Evolutionary conservation across 1,140 invertebrate genomes (phyloP), one percentile per base, ranked within the genome.

Genomic region (Chionoecetes opilio): DNA sequence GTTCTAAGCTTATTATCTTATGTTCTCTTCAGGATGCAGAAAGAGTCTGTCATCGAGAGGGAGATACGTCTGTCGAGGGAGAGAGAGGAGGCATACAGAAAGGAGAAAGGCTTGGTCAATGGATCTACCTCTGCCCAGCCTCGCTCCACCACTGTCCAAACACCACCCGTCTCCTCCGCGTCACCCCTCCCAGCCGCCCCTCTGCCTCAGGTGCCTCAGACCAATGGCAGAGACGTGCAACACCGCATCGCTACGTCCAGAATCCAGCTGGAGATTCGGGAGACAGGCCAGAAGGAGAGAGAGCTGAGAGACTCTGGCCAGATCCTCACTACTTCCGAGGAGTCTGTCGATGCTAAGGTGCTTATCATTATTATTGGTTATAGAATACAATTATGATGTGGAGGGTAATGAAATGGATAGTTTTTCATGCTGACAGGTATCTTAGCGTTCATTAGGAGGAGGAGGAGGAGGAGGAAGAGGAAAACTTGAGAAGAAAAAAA

Each of bases 21-120:
- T 17, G n/a, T 89, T n/a, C n/a, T n/a, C 38, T 32, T 32, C 95
- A 96, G 96, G 94, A 96, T 96, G 95, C 96, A 96, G 86, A 97
- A 97, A 95, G 97, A 98, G 96, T 97, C 97, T 31, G 97, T 97
- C 11, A 97, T 98, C 94, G 97, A 98, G 96, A 96, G 97, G 38
- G 97, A 98, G 96, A 98, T 98, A 63, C 97, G 97, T 87, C 94
- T 97, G 34, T 97, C 97, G 3, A 96, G 97, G 89, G 97, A 98
- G 93, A 96, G 97, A 53, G 97, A 98, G 96, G 97, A 97, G 94
- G 97, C 97, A 95, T 96, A 97, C 38, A 96, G 97, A 63, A 93
- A 96, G 82, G 97, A 97, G 91, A 97, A 97, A 90, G 97, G 97
- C 26, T 53, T 93, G 26, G 41, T 46, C n/a, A 32, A 41, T 32